Base-by-base conservation (phyloP, 2,888 invertebrate species). In the Tetrapedia diversipes region DNA sequence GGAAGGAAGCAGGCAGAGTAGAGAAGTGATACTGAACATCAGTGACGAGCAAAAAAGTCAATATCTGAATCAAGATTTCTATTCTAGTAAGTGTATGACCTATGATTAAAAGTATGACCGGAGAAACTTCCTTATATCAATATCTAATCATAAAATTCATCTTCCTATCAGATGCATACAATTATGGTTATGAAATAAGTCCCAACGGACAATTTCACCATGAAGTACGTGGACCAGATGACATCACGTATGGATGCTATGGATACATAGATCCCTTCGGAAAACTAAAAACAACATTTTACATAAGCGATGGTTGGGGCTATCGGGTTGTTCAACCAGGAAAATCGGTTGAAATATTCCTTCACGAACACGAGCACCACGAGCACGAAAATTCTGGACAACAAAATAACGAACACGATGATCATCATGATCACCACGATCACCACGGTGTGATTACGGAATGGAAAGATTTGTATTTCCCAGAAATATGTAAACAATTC, bases 231-330 rank as follows among this genome's bases (percentile, higher is more conserved):
- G 96, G 95, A 4, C 95, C 95, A 0, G 96, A 96, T 86, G 95
- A 95, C 24, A 95, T 96, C 22, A 96, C 96, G 0, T 96, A 96
- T 86, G 96, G 96, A 80, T 96, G 96, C 90, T 96, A 96, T 85
- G 96, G 96, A 34, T 95, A 95, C 90, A 94, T 96, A 47, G 95
- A 96, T 89, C 94, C 95, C 0, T 94, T 94, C 57, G 94, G 94
- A 43, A 93, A 93, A 75, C 93, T 95, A 14, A 93, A 94, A 41
- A 95, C 94, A 56, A 96, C 96, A 29, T 95, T 96, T 91, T 96
- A 96, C 89, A 94, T 96, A 14, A 96, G 96, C 54, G 96, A 96
- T 89, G 94, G 95, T 74, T 95, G 95, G 92, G 96, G 96, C 22
- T 96, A 96, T 90, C 93, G 96, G 78, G 95, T 95, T 0, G 94